Conservation (phyloP, 2,113 vertebrate species). For the Chamaea fasciata region DNA sequence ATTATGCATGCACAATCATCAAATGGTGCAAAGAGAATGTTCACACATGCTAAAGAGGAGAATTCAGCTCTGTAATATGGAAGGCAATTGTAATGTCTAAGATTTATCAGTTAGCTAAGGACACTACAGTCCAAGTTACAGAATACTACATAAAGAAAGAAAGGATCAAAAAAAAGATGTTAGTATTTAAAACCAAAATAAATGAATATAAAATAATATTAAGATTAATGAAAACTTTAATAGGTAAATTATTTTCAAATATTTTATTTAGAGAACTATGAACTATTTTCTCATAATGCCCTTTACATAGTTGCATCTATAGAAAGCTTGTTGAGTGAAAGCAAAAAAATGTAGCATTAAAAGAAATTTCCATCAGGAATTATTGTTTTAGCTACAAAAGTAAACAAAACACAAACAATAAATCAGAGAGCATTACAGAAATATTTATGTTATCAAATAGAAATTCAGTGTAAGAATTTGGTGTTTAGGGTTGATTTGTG, state of each 20-base stretch:
- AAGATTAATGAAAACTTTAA: conserved; percentile 28
- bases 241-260: conserved; percentile 46
- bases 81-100: neutral
- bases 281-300: conserved; percentile 54
- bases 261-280: conserved; percentile 51
- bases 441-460: conserved; percentile 1
- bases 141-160: neutral
- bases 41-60: conserved; percentile 12
- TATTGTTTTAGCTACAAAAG: neutral
- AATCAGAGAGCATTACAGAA: neutral
- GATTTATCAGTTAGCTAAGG: neutral
- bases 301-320: conserved; percentile 50
- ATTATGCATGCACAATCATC: conserved; percentile 47
- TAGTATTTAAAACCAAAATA: neutral
- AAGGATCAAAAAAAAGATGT: neutral
- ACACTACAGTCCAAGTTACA: neutral
- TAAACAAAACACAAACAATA: neutral
- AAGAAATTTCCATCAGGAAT: neutral
- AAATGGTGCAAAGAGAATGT: neutral
- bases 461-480: conserved; percentile 10
- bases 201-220: neutral
- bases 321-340: conserved; percentile 36
- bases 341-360: neutral
- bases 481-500: neutral
- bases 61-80: neutral